Evolutionary conservation across 37 sponge, comb jelly and placozoan genomes (phyloP), one percentile per base, ranked within the genome.

Genomic region (Geodia barretti): DNA sequence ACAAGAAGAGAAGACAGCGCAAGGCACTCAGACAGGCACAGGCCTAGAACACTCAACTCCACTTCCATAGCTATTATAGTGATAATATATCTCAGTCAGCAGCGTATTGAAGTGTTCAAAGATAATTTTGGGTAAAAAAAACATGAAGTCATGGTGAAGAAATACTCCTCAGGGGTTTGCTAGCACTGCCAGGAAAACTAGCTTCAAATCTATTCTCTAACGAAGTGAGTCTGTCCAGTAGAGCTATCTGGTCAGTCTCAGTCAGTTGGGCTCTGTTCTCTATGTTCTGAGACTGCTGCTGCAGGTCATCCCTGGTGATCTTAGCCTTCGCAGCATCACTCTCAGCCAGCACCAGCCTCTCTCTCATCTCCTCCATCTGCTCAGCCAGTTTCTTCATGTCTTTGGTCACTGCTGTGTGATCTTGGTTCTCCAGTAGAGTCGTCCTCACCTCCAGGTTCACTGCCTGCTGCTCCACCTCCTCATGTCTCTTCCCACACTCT

Each of bases 1-100:
- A 70, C 1, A 77, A 33, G 63, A 83, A 38, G 72, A 84, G 85
- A 42, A 84, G 76, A 71, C 39, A 35, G 9, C 20, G 40, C 78
- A 78, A 78, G 65, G 41, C 72, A 63, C 11, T 7, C 7, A 47
- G 54, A 47, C 54, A 47, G 54, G 54, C 54, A 17, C 54, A 47
- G 54, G 54, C 54, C 7, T 47, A 14, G 14, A 14, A 47, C 14
- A 7, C 54, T 47, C 54, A 47, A 17, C 11, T 47, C 54, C 54
- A 47, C 11, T 14, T 47, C 7, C n/a, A n/a, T n/a, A n/a, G n/a
- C n/a, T n/a, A n/a, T n/a, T n/a, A n/a, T n/a, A n/a, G n/a, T n/a
- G n/a, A n/a, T n/a, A n/a, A n/a, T n/a, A n/a, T n/a, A n/a, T n/a
- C n/a, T n/a, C n/a, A n/a, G n/a, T n/a, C n/a, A n/a, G n/a, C n/a